Base-by-base conservation (phyloP, 2,888 invertebrate species). In the Beris chalybata region DNA sequence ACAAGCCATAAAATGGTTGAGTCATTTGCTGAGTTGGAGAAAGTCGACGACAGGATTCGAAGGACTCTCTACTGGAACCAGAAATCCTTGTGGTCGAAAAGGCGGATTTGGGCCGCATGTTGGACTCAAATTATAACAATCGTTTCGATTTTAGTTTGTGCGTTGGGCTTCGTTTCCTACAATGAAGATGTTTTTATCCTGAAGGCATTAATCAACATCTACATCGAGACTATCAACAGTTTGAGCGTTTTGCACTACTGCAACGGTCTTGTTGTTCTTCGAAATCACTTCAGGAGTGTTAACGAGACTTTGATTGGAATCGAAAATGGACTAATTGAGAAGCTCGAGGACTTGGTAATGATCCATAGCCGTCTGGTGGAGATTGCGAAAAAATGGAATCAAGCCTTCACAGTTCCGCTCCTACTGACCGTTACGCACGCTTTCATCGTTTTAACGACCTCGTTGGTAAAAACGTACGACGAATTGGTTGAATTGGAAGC, bases 221-320 rank as follows among this genome's bases (percentile, higher is more conserved):
- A 53, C 29, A 52, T 63, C 29, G 63, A 63, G 31, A 29, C 52
- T 15, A 31, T 52, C 7, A 52, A 65, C 11, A 57, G 57, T 30
- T 38, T 45, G 11, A 31, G 43, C 13, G 52, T 65, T 29, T 57
- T 65, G 38, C 44, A 58, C 31, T 65, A 52, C 32, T 57, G 57
- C 32, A 58, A 57, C 47, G 65, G 65, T 9, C 11, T 65, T 15
- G 3, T 65, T 45, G 45, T 53, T 32, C 11, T 58, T n/a, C 22
- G 31, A 29, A 58, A 58, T 65, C 6, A 50, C 3, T 58, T 58
- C 52, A 6, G 56, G n/a, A 57, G 53, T 15, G 5, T 15, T 12
- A 57, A 31, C 44, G 6, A 52, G 5, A 31, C 15, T 12, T 15
- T 56, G 11, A 12, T 50, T 50, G 32, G 13, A 7, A 38, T 63